A percentile compares a stretch with the other conserved stretches of the same genome.
Evolutionary conservation across 2,888 invertebrate species (phyloP).

Genomic region (Sialis lutaria): DNA sequence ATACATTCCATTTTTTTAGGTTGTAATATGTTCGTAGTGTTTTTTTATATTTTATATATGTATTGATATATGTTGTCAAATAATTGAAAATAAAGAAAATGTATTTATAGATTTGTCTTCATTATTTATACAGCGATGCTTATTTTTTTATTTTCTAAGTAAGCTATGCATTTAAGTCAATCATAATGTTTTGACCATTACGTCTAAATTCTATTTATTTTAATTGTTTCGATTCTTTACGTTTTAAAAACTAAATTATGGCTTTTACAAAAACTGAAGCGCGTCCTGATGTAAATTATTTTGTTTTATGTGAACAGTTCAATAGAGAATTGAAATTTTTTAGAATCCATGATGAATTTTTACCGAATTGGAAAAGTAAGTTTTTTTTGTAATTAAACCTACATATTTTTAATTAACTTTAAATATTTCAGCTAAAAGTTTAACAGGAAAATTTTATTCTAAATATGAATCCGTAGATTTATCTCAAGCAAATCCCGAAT

Average conservation of each 20-base stretch:
- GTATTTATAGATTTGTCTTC: too few species aligned
- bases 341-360: background rate
- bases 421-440: background rate
- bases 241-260: slow-evolving; percentile 1
- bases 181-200: too few species aligned
- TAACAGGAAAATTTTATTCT: slow-evolving; percentile 20
- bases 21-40: too few species aligned
- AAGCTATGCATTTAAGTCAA: too few species aligned
- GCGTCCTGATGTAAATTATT: background rate
- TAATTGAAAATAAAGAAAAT: too few species aligned
- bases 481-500: slow-evolving; percentile 11
- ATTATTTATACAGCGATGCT: too few species aligned
- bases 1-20: too few species aligned
- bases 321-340: background rate
- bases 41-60: too few species aligned
- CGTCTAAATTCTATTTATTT: too few species aligned
- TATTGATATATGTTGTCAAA: too few species aligned
- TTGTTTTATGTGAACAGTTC: background rate
- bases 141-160: too few species aligned
- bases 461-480: slow-evolving; percentile 15
- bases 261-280: background rate
- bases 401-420: background rate
- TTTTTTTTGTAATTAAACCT: background rate
- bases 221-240: too few species aligned
- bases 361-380: background rate